Evolutionary conservation across 1,140 invertebrate genomes (phyloP), one percentile per base, ranked within the genome.

Genomic region (Oryzaephilus surinamensis): DNA sequence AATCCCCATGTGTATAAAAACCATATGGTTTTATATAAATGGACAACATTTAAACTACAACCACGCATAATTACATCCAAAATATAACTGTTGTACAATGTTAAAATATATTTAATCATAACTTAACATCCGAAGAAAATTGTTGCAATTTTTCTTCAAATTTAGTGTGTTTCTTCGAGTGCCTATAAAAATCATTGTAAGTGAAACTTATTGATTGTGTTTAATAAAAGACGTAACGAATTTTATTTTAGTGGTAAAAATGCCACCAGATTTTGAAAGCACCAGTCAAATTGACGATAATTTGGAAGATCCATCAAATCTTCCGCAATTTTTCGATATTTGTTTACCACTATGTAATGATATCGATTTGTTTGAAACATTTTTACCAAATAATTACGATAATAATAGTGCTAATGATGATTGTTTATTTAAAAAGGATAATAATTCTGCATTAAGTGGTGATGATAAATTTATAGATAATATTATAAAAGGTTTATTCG

Each of bases 21-120:
- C 49, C 48, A 47, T 21, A 50, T 51, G 48, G 51, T 52, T 38
- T 54, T 52, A 51, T 50, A 43, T 44, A 50, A 47, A 45, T 23
- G 20, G 26, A 33, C 31, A 39, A 44, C 28, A 33, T 34, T 35
- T 16, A 24, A 30, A 27, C 19, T 26, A 35, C 29, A 45, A 16
- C 17, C 14, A 17, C 20, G 20, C 26, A 27, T 28, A 37, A 23
- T 27, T 36, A 12, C 20, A 5, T 11, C 27, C 2, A 21, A 7
- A 12, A 23, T 10, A 38, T 8, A 18, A n/a, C 8, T 30, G 17
- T n/a, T 30, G 13, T 30, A 11, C 11, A 6, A 15, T 8, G 12
- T 30, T 7, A 30, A 30, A 12, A 11, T 4, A 4, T 28, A 14
- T 28, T 4, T n/a, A 28, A 6, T 4, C n/a, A 5, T 2, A 6